Percentiles rank a stretch among this genome's conserved stretches.
phyloP scores from a whole-genome alignment of 2,797 vertebrate species.

The Triplophysa bombifrons region DNA sequence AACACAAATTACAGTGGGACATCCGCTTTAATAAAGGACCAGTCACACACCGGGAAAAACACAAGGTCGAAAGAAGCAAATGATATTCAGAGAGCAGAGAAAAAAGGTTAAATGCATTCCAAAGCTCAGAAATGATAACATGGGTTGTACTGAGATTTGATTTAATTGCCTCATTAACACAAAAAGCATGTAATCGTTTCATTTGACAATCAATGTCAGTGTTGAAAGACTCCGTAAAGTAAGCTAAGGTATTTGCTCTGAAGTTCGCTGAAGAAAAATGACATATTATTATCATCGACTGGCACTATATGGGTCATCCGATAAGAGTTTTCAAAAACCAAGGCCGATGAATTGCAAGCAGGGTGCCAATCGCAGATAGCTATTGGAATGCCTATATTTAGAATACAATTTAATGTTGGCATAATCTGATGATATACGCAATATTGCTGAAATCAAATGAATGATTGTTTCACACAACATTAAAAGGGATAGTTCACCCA shows the following conservation, averaged over 20 bases:
- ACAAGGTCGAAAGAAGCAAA: constrained; percentile 65
- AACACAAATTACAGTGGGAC: constrained; percentile 64
- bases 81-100: constrained; percentile 31
- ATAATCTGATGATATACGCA: too few relatives aligned
- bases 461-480: too few relatives aligned
- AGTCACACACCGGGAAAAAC: constrained; percentile 55
- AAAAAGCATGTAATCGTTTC: constrained; percentile 30
- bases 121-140: constrained; percentile 46
- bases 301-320: not conserved
- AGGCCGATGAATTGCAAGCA: not conserved
- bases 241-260: not conserved
- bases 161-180: constrained; percentile 51
- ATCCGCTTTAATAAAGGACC: constrained; percentile 60
- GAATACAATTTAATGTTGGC: too few relatives aligned
- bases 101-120: constrained; percentile 43
- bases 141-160: constrained; percentile 43
- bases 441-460: too few relatives aligned
- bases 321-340: not conserved
- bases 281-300: constrained; percentile 20
- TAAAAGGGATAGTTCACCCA: too few relatives aligned
- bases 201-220: constrained; percentile 34
- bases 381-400: too few relatives aligned
- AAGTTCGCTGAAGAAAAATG: not conserved
- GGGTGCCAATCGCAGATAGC: too few relatives aligned
- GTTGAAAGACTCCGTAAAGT: constrained; percentile 10